These are phyloP conservation scores for Arbacia lixula DNA, from an alignment of 53 echinoderm and acorn worm species.

Conservation along the genomic window DNA sequence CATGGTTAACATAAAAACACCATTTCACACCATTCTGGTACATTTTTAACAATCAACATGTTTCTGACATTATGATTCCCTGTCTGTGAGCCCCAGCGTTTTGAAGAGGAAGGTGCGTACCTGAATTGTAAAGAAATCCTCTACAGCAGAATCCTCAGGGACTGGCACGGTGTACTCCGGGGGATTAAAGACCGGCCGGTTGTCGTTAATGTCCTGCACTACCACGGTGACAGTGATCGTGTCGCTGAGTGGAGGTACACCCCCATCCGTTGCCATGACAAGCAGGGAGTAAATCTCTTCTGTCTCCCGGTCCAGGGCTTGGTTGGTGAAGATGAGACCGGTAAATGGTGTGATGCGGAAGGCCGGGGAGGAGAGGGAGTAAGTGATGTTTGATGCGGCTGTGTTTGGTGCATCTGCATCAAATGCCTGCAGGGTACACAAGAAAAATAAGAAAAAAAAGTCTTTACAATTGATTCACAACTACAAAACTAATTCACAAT, in stretches of 20 bases:
- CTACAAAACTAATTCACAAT: too few relatives aligned
- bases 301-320: constrained; percentile 72
- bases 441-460: too few relatives aligned
- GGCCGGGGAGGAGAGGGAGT: constrained; percentile 37
- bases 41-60: too few relatives aligned
- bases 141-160: constrained; percentile 29
- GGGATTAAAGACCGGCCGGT: constrained; percentile 72
- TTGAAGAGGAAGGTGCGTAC: too few relatives aligned
- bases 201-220: constrained; percentile 75
- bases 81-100: too few relatives aligned
- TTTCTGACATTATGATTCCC: too few relatives aligned
- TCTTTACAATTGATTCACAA: too few relatives aligned
- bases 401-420: constrained; percentile 67
- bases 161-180: constrained; percentile 50
- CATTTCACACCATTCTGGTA: too few relatives aligned
- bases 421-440: constrained; percentile 62
- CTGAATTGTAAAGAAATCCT: constrained; percentile 63
- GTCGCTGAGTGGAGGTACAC: constrained; percentile 37
- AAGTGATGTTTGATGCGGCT: constrained; percentile 62
- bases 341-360: constrained; percentile 64
- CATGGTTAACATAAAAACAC: too few relatives aligned
- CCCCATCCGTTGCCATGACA: constrained; percentile 63
- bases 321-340: constrained; percentile 64
- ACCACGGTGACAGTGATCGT: constrained; percentile 54
- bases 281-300: constrained; percentile 57